Evolutionary conservation across 2,797 vertebrate genomes (phyloP).

Genomic region (Pyrocephalus nanus): DNA sequence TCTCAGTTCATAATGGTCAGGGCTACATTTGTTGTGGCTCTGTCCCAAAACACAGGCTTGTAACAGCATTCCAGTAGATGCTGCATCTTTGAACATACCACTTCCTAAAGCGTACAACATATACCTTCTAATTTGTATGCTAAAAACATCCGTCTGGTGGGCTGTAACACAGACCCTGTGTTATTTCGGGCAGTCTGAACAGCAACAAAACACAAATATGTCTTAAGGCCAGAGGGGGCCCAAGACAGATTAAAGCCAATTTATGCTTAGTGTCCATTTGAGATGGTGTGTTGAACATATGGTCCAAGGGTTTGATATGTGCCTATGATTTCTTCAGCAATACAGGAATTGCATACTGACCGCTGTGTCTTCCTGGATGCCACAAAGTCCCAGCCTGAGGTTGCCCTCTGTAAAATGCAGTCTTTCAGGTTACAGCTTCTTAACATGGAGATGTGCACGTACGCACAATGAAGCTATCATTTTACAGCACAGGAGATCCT

Average conservation of each 20-base stretch:
- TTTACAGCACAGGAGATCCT: constrained; percentile 2
- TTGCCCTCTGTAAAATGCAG: background rate
- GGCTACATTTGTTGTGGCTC: background rate
- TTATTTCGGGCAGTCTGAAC: background rate
- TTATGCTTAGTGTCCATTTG: background rate
- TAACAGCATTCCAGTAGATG: background rate
- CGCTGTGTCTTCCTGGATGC: background rate
- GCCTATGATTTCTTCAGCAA: background rate
- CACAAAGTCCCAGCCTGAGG: background rate
- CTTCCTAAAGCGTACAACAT: background rate
- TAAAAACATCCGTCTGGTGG: background rate
- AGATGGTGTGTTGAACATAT: background rate
- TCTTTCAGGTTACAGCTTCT: constrained; percentile 3
- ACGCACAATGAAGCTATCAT: background rate
- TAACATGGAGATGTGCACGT: background rate
- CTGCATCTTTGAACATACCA: constrained; percentile 3
- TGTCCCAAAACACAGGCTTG: background rate
- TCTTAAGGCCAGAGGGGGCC: background rate
- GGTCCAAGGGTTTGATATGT: background rate
- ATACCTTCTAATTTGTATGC: constrained; percentile 13
- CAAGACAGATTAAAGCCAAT: background rate
- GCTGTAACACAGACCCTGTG: background rate
- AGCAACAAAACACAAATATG: background rate
- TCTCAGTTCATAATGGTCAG: background rate
- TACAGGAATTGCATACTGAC: background rate